Conservation (phyloP, 2,797 vertebrate genomes). For the Typhlichthys subterraneus region DNA sequence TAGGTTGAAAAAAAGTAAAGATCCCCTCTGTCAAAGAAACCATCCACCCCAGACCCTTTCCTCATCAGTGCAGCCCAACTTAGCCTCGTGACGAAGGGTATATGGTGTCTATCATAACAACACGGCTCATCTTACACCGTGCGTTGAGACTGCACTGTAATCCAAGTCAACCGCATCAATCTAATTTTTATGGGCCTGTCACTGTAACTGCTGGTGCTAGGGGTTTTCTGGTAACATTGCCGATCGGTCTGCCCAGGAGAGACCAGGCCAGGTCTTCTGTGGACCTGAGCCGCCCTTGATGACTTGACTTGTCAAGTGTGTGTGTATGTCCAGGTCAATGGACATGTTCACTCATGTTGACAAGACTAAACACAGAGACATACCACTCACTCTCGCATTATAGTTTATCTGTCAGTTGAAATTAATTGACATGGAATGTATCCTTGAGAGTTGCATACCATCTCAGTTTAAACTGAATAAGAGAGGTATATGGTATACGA, state of each 20-base stretch:
- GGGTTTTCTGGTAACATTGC: conserved; percentile 12
- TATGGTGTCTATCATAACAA: conserved; percentile 2
- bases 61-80: not conserved
- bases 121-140: conserved; percentile 22
- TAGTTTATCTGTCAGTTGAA: too few relatives aligned
- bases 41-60: not conserved
- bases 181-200: conserved; percentile 32
- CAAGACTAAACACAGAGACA: too few relatives aligned
- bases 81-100: conserved; percentile 5
- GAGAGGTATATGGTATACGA: too few relatives aligned
- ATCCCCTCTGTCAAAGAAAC: not conserved
- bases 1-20: too few relatives aligned
- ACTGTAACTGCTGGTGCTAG: conserved; percentile 7
- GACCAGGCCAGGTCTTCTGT: not conserved
- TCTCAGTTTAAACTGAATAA: too few relatives aligned
- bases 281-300: not conserved
- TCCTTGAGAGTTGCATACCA: too few relatives aligned
- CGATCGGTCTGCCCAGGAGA: not conserved
- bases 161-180: conserved; percentile 33
- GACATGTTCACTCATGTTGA: not conserved
- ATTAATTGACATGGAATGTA: too few relatives aligned
- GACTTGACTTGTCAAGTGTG: not conserved
- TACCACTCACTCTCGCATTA: too few relatives aligned
- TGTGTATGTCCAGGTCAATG: not conserved
- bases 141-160: conserved; percentile 31